Percentiles rank a stretch among this genome's conserved stretches.
Evolutionary conservation across 2,888 invertebrate species (phyloP).

Genomic region (Rhagonycha lutea): DNA sequence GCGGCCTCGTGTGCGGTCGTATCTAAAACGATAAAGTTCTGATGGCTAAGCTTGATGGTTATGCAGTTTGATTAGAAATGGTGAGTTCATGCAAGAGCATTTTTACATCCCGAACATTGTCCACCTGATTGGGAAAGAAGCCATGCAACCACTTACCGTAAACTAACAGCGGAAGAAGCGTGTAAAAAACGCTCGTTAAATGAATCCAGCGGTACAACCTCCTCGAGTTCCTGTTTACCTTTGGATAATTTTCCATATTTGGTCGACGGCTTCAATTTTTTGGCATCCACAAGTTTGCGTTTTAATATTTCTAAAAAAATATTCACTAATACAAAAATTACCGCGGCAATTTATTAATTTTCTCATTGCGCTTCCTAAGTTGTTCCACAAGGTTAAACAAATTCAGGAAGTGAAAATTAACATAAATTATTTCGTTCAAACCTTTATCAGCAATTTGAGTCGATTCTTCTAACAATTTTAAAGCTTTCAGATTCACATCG

Average conservation of each 20-base stretch:
- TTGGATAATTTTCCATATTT: not conserved
- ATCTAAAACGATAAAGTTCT: constrained; percentile 50
- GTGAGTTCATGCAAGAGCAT: not conserved
- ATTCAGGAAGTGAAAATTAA: not conserved
- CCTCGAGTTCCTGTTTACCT: constrained; percentile 3
- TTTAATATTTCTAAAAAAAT: not conserved
- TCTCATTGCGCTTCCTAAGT: not conserved
- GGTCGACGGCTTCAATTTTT: not conserved
- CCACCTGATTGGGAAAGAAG: not conserved
- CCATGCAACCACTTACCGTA: constrained; percentile 45
- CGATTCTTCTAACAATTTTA: constrained; percentile 29
- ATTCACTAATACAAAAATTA: not conserved
- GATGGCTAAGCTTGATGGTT: no score
- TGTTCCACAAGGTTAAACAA: not conserved
- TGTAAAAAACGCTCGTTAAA: constrained; percentile 58
- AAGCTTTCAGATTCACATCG: constrained; percentile 33
- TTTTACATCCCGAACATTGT: no score
- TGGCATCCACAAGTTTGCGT: not conserved
- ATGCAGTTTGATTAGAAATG: no score
- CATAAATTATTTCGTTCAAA: not conserved
- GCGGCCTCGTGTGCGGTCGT: constrained; percentile 64
- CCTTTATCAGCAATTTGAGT: constrained; percentile 9
- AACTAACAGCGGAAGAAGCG: constrained; percentile 61
- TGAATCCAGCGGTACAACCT: constrained; percentile 53
- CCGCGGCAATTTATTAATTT: not conserved